phyloP scores from a whole-genome alignment of 1,140 invertebrate species.

The Galendromus occidentalis region DNA sequence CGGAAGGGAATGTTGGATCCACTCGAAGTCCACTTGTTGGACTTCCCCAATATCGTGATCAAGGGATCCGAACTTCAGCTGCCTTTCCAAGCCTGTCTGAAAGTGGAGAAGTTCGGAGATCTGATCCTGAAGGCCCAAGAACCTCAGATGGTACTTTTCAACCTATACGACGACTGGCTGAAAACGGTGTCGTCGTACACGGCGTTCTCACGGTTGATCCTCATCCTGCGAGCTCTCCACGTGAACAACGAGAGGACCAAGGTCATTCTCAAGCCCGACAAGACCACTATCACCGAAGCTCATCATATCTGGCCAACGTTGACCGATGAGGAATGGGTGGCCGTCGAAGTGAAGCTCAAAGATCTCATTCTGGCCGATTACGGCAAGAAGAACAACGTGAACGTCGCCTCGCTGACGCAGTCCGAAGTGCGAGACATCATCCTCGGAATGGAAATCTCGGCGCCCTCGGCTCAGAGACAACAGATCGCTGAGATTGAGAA shows the following conservation, averaged over 20 bases:
- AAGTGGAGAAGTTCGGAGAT: slow-evolving; percentile 98
- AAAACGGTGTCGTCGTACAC: slow-evolving; percentile 90
- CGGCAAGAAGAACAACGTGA: slow-evolving; percentile 99
- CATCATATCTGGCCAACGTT: slow-evolving; percentile 99
- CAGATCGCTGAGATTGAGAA: slow-evolving; percentile 99
- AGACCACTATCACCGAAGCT: slow-evolving; percentile 91
- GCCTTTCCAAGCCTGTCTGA: slow-evolving; percentile 96
- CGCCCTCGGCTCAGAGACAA: slow-evolving; percentile 90
- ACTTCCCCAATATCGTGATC: slow-evolving; percentile 99
- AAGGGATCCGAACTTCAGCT: slow-evolving; percentile 96
- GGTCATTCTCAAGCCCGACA: slow-evolving; percentile 93
- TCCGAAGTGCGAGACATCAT: slow-evolving; percentile 99
- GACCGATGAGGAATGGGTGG: slow-evolving; percentile 97
- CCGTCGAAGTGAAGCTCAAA: slow-evolving; percentile 92
- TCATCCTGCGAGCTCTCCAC: slow-evolving; percentile 87
- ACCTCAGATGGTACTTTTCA: slow-evolving; percentile 98
- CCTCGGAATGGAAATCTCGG: slow-evolving; percentile 98
- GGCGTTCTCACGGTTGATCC: slow-evolving; percentile 87
- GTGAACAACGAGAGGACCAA: slow-evolving; percentile 98
- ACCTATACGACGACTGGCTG: slow-evolving; percentile 97
- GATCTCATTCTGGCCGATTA: slow-evolving; percentile 97
- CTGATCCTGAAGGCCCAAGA: slow-evolving; percentile 96
- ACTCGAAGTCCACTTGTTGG: slow-evolving; percentile 90
- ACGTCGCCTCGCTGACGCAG: slow-evolving; percentile 92
- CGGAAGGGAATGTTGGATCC: slow-evolving; percentile 99